phyloP scores from a whole-genome alignment of 2,113 vertebrate species.

The Mugil cephalus region DNA sequence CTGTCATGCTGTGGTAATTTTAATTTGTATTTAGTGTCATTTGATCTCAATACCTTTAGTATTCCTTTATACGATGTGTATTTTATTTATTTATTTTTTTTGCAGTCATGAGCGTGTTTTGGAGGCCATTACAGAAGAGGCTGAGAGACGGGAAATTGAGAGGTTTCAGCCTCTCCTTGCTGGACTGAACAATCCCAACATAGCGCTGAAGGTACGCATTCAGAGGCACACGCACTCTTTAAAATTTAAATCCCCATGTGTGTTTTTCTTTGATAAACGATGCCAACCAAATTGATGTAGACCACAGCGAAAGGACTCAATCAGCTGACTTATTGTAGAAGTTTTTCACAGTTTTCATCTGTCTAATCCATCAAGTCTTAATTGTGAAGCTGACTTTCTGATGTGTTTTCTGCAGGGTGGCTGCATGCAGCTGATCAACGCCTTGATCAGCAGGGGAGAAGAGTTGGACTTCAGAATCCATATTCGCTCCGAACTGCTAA shows the following conservation, averaged over 20 bases:
- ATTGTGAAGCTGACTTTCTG: constrained; percentile 22
- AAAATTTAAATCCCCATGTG: neutral
- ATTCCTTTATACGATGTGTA: neutral
- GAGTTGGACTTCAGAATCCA: constrained; percentile 94
- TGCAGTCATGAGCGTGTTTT: constrained; percentile 89
- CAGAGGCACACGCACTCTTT: neutral
- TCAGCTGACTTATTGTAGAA: too few relatives aligned
- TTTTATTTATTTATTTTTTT: constrained; percentile 2
- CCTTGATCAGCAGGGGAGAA: constrained; percentile 88
- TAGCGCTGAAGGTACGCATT: constrained; percentile 86
- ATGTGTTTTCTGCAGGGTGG: constrained; percentile 80
- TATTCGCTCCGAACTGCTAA: constrained; percentile 90
- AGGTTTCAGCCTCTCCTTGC: constrained; percentile 89
- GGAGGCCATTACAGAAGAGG: constrained; percentile 90
- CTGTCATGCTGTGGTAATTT: neutral
- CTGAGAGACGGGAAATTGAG: constrained; percentile 88
- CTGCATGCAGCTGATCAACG: constrained; percentile 92
- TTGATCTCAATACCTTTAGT: neutral
- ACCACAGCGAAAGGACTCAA: too few relatives aligned
- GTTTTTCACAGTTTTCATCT: too few relatives aligned
- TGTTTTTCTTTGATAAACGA: constrained; percentile 6
- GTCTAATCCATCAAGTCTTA: neutral
- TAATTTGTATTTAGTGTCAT: neutral
- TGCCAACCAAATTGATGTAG: neutral
- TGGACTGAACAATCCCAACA: constrained; percentile 84